Conservation (phyloP, 1,140 invertebrate species). For the Drosophila pseudoobscura region DNA sequence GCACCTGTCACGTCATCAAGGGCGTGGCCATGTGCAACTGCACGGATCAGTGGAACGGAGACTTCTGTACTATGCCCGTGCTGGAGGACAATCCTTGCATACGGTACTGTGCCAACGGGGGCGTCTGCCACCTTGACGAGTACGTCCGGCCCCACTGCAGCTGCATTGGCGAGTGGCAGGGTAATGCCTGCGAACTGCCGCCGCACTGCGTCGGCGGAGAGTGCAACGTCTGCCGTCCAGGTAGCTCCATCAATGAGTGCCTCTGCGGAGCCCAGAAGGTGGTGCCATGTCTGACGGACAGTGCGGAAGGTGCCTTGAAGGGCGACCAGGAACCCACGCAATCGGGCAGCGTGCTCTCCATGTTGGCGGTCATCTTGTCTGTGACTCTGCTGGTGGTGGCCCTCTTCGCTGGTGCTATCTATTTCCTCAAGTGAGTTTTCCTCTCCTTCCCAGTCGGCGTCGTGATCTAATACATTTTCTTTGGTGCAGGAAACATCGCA, state of each 20-base stretch:
- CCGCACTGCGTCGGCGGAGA: slow-evolving; percentile 84
- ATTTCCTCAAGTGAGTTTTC: slow-evolving; percentile 72
- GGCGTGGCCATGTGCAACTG: slow-evolving; percentile 85
- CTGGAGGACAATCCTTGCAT: slow-evolving; percentile 86
- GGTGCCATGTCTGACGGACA: slow-evolving; percentile 71
- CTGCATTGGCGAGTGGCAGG: slow-evolving; percentile 86
- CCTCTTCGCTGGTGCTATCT: slow-evolving; percentile 72
- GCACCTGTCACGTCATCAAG: slow-evolving; percentile 78
- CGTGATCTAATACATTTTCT: background rate
- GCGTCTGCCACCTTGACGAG: slow-evolving; percentile 84
- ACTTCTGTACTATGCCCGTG: slow-evolving; percentile 86
- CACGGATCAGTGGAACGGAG: slow-evolving; percentile 87
- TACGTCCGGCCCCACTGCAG: slow-evolving; percentile 84
- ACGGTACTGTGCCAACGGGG: slow-evolving; percentile 85
- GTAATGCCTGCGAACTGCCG: slow-evolving; percentile 84
- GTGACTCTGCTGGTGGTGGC: slow-evolving; percentile 50
- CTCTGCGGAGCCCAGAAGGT: slow-evolving; percentile 67
- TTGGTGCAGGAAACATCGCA: slow-evolving; percentile 82
- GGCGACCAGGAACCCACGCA: slow-evolving; percentile 44
- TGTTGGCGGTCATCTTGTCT: slow-evolving; percentile 59
- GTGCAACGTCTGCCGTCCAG: slow-evolving; percentile 85
- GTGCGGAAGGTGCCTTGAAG: slow-evolving; percentile 62
- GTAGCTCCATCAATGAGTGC: slow-evolving; percentile 83
- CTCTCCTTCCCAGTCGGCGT: too few relatives aligned
- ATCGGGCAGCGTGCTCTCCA: slow-evolving; percentile 57